Percentiles rank a stretch among this genome's conserved stretches.
Evolutionary conservation across 2,113 vertebrate species (phyloP).

Genomic region (Larimichthys crocea): DNA sequence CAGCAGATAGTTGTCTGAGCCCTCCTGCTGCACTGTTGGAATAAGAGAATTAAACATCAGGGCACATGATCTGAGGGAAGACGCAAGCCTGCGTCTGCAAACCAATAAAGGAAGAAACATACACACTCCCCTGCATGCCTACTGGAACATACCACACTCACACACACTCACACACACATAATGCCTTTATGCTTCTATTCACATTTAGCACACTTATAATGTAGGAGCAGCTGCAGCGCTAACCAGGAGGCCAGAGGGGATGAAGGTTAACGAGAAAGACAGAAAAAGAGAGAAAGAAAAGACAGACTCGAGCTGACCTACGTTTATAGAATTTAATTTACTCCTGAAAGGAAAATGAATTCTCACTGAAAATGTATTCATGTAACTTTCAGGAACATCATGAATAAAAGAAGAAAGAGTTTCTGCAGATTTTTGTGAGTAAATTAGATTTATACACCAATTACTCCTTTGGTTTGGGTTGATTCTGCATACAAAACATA

Average conservation of each 20-base stretch:
- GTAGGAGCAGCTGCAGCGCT: slow-evolving; percentile 76
- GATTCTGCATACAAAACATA: slow-evolving; percentile 26
- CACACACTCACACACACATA: slow-evolving; percentile 43
- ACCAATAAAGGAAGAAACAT: slow-evolving; percentile 30
- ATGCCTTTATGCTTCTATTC: slow-evolving; percentile 80
- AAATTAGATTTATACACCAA: slow-evolving; percentile 47
- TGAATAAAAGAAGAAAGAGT: slow-evolving; percentile 36
- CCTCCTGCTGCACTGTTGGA: slow-evolving; percentile 45
- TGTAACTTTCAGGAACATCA: slow-evolving; percentile 47
- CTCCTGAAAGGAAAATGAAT: slow-evolving; percentile 39
- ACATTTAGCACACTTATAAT: slow-evolving; percentile 81
- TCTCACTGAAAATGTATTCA: slow-evolving; percentile 39
- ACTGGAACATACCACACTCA: slow-evolving; percentile 12
- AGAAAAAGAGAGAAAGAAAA: slow-evolving; percentile 45
- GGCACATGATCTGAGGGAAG: slow-evolving; percentile 47
- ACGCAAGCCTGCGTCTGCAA: slow-evolving; percentile 33
- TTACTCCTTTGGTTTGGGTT: slow-evolving; percentile 27
- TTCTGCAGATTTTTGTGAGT: slow-evolving; percentile 13
- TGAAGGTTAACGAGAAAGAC: slow-evolving; percentile 71
- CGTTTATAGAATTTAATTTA: slow-evolving; percentile 60
- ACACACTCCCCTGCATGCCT: not conserved
- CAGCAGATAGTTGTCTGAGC: slow-evolving; percentile 69
- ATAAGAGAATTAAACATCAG: slow-evolving; percentile 55
- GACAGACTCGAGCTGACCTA: slow-evolving; percentile 36
- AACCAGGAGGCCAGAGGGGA: slow-evolving; percentile 76